phyloP scores from a whole-genome alignment of 2,113 vertebrate species.

The Erpornis zantholeuca region DNA sequence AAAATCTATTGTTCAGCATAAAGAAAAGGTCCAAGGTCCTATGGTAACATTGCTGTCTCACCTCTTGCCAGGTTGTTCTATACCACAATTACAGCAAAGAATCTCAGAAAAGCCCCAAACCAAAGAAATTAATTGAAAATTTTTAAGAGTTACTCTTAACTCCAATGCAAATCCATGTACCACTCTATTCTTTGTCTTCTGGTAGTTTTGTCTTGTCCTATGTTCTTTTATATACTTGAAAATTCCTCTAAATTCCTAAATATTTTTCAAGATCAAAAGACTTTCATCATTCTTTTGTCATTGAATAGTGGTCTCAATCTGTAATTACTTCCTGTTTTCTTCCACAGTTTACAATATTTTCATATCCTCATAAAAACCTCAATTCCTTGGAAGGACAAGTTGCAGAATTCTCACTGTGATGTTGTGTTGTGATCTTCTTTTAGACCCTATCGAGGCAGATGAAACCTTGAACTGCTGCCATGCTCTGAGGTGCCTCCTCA shows the following conservation, averaged over 20 bases:
- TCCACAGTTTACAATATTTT: not conserved
- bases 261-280: not conserved
- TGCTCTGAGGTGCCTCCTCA: not conserved
- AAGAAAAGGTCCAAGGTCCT: not conserved
- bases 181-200: not conserved
- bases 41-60: not conserved
- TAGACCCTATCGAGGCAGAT: not conserved
- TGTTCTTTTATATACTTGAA: not conserved
- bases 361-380: not conserved
- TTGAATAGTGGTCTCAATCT: not conserved
- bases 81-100: not conserved
- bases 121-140: not conserved
- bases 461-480: not conserved
- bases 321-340: not conserved
- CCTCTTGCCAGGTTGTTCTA: not conserved
- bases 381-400: not conserved
- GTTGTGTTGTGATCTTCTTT: not conserved
- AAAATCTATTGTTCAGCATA: not conserved
- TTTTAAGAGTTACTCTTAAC: not conserved
- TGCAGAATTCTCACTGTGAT: not conserved
- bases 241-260: not conserved
- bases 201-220: not conserved
- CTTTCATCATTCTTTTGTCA: not conserved
- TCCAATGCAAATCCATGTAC: not conserved
- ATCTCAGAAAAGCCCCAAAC: not conserved